Evolutionary conservation across 2,797 vertebrate genomes (phyloP).

Genomic region (Sebastes elongatus): DNA sequence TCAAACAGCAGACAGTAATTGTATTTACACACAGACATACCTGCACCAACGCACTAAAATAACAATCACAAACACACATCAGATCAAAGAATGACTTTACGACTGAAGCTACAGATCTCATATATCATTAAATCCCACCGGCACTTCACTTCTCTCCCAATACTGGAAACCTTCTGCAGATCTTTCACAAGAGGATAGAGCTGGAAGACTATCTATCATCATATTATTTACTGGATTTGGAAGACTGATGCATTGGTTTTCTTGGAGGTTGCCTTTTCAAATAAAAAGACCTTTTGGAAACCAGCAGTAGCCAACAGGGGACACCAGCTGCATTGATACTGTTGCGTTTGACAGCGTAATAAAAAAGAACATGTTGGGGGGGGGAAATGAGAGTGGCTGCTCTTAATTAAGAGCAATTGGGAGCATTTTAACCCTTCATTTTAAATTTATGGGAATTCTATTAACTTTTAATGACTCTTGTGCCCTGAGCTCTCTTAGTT

Average conservation of each 20-base stretch:
- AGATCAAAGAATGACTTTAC: neutral
- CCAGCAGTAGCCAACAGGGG: neutral
- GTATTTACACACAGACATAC: neutral
- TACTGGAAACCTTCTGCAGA: neutral
- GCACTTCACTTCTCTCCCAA: neutral
- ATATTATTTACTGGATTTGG: neutral
- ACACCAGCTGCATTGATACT: neutral
- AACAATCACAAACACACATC: neutral
- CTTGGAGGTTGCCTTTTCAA: neutral
- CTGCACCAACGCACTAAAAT: neutral
- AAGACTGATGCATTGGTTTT: neutral
- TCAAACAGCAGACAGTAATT: neutral
- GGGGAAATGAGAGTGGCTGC: neutral
- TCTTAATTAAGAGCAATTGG: neutral
- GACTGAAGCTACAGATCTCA: neutral
- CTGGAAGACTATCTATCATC: neutral
- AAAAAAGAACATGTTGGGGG: neutral
- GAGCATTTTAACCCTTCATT: conserved; percentile 29
- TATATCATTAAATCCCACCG: neutral
- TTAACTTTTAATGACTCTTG: conserved; percentile 24
- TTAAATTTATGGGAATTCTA: conserved; percentile 4
- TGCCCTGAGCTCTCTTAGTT: neutral
- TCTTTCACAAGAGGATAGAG: neutral
- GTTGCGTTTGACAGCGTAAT: neutral
- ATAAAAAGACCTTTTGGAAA: neutral